Base-by-base conservation (phyloP, 2,797 vertebrate species). In the Crenichthys baileyi region DNA sequence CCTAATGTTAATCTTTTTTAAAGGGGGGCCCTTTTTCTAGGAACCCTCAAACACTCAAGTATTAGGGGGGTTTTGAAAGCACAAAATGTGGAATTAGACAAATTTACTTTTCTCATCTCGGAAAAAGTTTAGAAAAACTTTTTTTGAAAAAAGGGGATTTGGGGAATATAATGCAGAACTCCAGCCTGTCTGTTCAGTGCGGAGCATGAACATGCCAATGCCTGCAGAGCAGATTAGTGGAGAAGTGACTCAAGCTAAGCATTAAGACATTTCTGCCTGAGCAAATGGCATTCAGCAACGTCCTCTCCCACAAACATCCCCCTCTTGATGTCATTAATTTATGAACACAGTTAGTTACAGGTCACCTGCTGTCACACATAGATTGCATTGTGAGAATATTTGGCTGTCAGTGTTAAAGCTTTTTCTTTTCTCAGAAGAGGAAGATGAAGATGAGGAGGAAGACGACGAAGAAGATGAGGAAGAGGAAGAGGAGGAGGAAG, bases 401-500 rank as follows among this genome's bases (percentile, higher is more conserved):
- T 91, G 76, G 67, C 85, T 84, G 90, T 82, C 87, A 77, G 60
- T 36, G 44, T 82, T 75, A 67, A 48, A 87, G 53, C 7, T 90
- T 77, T 90, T 76, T 90, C 18, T 76, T 79, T 89, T 81, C 73
- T n/a, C 87, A 94, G 95, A 96, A 72, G 96, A 95, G 5, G 92
- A 97, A 81, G 97, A 97, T 0, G 91, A 96, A 4, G 97, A 97
- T 0, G 94, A 93, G 0, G 94, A 94, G 0, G 94, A 95, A 0
- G 95, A 95, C 0, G 95, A 95, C 0, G 95, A 95, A 0, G 95
- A 95, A 0, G 95, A 94, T 0, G 95, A 95, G 0, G 96, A 96
- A 0, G 96, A 96, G 0, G 95, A 96, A 0, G 97, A 98, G 0
- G 97, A 97, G 0, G 97, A 97, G 0, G 98, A 99, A 0, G 98